These are phyloP conservation scores for Danio albolineatus DNA, from an alignment of 2,797 vertebrate genomes.

Conservation along the genomic window DNA sequence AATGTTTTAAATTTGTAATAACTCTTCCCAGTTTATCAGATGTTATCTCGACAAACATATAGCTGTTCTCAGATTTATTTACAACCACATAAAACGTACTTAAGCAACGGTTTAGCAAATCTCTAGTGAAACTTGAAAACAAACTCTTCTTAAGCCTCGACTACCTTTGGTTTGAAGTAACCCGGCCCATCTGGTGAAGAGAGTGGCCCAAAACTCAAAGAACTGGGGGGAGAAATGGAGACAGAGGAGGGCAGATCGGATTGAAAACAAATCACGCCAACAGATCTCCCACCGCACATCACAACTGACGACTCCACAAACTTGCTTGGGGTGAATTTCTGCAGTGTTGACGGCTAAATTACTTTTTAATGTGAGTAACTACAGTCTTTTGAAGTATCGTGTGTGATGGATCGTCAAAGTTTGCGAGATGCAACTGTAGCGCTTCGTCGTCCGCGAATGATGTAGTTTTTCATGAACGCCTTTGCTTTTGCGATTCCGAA, in stretches of 20 bases:
- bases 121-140: slow-evolving; percentile 70
- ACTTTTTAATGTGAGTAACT: slow-evolving; percentile 11
- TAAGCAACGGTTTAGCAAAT: slow-evolving; percentile 28
- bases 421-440: slow-evolving; percentile 66
- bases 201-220: slow-evolving; percentile 77
- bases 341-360: slow-evolving; percentile 7
- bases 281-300: slow-evolving; percentile 73
- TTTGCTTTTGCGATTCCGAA: background rate
- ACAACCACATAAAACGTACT: background rate
- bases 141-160: slow-evolving; percentile 63
- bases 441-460: slow-evolving; percentile 69
- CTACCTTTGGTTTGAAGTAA: slow-evolving; percentile 72
- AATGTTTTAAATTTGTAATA: background rate
- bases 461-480: slow-evolving; percentile 18
- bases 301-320: slow-evolving; percentile 63
- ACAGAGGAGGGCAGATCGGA: slow-evolving; percentile 70
- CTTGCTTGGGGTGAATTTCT: slow-evolving; percentile 37
- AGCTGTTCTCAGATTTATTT: background rate
- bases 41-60: background rate
- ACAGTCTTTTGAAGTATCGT: slow-evolving; percentile 15
- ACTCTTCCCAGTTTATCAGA: no score
- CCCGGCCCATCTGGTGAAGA: slow-evolving; percentile 79
- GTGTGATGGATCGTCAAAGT: slow-evolving; percentile 78
- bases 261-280: slow-evolving; percentile 85
- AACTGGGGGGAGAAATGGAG: slow-evolving; percentile 69